Percentiles rank a stretch among this genome's conserved stretches.
Evolutionary conservation across 2,797 vertebrate genomes (phyloP).

Genomic region (Chaenodraco wilsoni): DNA sequence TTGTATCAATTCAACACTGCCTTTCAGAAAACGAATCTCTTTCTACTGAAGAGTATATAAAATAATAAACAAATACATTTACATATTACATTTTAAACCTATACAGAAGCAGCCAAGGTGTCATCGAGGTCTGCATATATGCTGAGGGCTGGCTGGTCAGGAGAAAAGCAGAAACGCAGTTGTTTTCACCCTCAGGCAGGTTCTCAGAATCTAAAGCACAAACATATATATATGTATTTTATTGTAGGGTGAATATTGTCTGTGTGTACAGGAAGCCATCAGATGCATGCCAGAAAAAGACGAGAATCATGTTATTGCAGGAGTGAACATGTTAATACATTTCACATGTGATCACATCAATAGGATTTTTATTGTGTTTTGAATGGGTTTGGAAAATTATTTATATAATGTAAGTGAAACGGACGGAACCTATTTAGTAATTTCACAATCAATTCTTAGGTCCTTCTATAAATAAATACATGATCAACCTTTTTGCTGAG

Average conservation of each 20-base stretch:
- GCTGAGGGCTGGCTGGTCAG: constrained; percentile 29
- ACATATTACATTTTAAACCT: constrained; percentile 19
- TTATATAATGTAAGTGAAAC: neutral
- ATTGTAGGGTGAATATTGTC: constrained; percentile 8
- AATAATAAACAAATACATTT: constrained; percentile 13
- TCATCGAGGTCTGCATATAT: constrained; percentile 18
- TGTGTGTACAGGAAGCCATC: constrained; percentile 28
- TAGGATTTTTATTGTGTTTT: neutral
- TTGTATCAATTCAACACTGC: neutral
- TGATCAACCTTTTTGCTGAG: neutral
- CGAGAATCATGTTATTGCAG: neutral
- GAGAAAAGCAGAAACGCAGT: constrained; percentile 14
- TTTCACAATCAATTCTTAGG: neutral
- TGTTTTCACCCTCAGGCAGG: constrained; percentile 42
- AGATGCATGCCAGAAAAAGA: neutral
- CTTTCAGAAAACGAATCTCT: neutral
- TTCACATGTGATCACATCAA: neutral
- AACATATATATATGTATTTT: constrained; percentile 12
- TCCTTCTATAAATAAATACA: neutral
- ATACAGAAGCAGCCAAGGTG: constrained; percentile 35
- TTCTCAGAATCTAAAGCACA: constrained; percentile 38
- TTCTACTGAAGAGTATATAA: neutral
- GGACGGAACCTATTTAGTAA: neutral
- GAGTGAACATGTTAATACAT: neutral
- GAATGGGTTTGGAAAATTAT: neutral